Conservation (phyloP, 2,113 vertebrate genomes). For the Craseonycteris thonglongyai region DNA sequence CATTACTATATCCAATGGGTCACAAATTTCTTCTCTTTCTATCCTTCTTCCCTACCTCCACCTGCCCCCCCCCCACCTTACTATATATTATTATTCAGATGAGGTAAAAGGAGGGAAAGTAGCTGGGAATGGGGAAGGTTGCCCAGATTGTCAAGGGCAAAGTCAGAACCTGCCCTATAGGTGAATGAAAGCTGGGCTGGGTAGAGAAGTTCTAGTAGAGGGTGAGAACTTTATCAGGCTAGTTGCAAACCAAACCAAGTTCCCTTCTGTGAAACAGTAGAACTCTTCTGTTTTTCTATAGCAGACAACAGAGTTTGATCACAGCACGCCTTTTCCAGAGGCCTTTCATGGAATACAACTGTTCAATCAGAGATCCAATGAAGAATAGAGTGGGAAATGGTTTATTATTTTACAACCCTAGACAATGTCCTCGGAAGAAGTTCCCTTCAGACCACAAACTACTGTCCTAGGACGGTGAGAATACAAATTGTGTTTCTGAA, state of each 20-base stretch:
- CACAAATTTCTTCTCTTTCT: no score
- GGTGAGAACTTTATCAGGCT: background rate
- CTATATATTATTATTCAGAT: background rate
- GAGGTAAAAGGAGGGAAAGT: background rate
- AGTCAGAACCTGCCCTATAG: background rate
- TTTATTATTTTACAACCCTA: background rate
- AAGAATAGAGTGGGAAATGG: background rate
- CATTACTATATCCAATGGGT: background rate
- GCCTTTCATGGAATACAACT: background rate
- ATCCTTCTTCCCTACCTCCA: no score
- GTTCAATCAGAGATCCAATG: fast-evolving
- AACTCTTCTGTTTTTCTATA: background rate
- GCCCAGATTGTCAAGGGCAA: background rate
- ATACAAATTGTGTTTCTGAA: background rate
- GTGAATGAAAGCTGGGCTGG: background rate
- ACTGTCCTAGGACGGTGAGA: background rate
- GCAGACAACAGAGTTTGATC: background rate
- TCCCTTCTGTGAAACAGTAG: background rate
- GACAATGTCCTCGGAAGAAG: background rate
- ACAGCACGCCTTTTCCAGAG: background rate
- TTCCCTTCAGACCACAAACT: background rate
- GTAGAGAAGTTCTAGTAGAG: background rate
- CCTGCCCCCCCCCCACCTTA: no score
- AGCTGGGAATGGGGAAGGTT: background rate
- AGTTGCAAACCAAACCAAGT: background rate